A percentile compares a stretch with the other conserved stretches of the same genome.
Conservation (phyloP, 92 coral and sea anemone genomes). For the Siderastrea radians region DNA sequence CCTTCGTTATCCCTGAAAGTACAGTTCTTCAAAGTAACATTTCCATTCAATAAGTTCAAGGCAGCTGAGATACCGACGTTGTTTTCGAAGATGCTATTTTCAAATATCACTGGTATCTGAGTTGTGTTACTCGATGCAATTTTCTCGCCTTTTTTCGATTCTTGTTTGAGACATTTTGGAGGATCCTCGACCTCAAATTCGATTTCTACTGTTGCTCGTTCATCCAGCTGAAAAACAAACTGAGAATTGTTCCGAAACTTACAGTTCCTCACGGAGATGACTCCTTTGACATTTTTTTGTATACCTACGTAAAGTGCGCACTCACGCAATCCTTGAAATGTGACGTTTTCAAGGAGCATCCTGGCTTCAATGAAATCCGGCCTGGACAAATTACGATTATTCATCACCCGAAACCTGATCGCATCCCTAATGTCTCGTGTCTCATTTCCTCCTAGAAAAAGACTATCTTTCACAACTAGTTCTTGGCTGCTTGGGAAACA, state of each 20-base stretch:
- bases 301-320: not conserved
- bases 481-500: slow-evolving; percentile 8
- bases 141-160: not conserved
- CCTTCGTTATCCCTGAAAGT: too few species aligned
- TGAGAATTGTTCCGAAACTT: not conserved
- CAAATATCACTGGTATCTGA: not conserved
- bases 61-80: too few species aligned
- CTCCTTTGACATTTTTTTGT: not conserved
- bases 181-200: not conserved
- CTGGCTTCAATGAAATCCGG: not conserved
- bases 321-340: slow-evolving; percentile 4
- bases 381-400: not conserved
- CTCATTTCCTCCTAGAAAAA: slow-evolving; percentile 1
- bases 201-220: not conserved
- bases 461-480: slow-evolving; percentile 8
- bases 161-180: not conserved
- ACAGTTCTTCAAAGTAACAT: too few species aligned
- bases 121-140: not conserved
- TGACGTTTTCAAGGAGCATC: slow-evolving; percentile 16
- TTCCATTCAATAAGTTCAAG: too few species aligned
- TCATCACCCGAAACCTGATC: not conserved
- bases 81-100: too few species aligned
- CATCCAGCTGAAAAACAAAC: not conserved
- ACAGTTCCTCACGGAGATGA: too few species aligned
- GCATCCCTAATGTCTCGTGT: not conserved